phyloP scores from a whole-genome alignment of 2,113 vertebrate genomes.

The Heloderma charlesbogerti region DNA sequence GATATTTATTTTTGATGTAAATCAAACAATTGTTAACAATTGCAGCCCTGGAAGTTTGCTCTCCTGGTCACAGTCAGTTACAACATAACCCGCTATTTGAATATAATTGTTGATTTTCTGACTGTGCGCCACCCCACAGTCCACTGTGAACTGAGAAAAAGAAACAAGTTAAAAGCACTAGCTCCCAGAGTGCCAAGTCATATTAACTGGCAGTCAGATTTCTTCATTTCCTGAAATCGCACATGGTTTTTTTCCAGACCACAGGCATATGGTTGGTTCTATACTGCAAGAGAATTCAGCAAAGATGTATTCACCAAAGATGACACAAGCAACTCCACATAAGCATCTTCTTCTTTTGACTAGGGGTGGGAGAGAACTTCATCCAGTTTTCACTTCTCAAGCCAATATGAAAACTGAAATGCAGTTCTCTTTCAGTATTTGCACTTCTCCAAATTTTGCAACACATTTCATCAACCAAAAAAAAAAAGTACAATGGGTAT shows the following conservation, averaged over 20 bases:
- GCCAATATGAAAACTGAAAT: not conserved
- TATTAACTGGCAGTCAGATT: not conserved
- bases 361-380: not conserved
- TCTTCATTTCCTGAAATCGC: not conserved
- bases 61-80: not conserved
- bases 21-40: constrained; percentile 3
- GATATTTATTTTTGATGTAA: not conserved
- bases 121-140: not conserved
- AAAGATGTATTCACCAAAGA: too few relatives aligned
- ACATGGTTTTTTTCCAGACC: not conserved
- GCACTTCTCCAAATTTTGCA: not conserved
- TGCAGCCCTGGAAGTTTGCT: not conserved
- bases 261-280: not conserved
- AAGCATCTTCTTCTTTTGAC: not conserved
- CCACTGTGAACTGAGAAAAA: not conserved
- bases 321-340: not conserved
- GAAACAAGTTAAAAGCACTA: not conserved
- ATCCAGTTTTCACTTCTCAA: not conserved
- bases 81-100: not conserved
- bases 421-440: not conserved
- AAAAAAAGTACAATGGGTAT: not conserved
- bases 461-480: too few relatives aligned
- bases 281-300: not conserved
- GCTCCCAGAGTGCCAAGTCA: not conserved
- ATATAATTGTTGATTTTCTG: not conserved